Percentiles rank a stretch among this genome's conserved stretches.
Conservation (phyloP, 1,140 invertebrate species). For the Scaptomyza hsui region DNA sequence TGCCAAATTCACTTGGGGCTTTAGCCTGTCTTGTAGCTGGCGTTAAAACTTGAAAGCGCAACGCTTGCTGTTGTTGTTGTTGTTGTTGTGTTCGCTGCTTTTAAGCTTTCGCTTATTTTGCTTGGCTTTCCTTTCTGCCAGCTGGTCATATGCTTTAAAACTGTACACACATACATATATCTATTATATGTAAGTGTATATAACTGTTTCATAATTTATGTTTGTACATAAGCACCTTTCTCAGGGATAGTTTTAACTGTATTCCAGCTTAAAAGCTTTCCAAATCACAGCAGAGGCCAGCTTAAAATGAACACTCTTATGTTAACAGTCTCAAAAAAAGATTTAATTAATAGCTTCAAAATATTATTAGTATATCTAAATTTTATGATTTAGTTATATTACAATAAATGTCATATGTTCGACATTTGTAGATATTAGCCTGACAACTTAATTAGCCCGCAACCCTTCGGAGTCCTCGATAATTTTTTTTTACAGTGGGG, state of each 20-base stretch:
- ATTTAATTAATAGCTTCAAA: too few species aligned
- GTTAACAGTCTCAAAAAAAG: too few species aligned
- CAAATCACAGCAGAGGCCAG: not conserved
- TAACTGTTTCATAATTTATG: conserved; percentile 5
- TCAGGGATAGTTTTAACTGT: conserved; percentile 3
- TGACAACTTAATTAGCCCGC: conserved; percentile 70
- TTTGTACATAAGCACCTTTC: not conserved
- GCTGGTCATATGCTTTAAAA: conserved; percentile 30
- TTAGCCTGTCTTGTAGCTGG: conserved; percentile 55
- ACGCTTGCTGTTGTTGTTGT: conserved; percentile 21
- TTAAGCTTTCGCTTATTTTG: conserved; percentile 39
- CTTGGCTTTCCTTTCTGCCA: conserved; percentile 16
- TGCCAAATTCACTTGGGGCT: conserved; percentile 53
- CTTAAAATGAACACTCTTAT: not conserved
- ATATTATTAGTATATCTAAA: too few species aligned
- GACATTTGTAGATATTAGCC: conserved; percentile 45
- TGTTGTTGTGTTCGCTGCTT: conserved; percentile 1
- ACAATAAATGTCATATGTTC: conserved; percentile 47
- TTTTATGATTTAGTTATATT: not conserved
- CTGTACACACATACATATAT: not conserved
- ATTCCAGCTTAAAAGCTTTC: conserved; percentile 3
- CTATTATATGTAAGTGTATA: not conserved
- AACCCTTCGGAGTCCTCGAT: conserved; percentile 20
- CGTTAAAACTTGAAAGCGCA: conserved; percentile 59
- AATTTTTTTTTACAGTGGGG: conserved; percentile 28